Evolutionary conservation across 2,113 vertebrate genomes (phyloP).

Genomic region (Cottus gobio): DNA sequence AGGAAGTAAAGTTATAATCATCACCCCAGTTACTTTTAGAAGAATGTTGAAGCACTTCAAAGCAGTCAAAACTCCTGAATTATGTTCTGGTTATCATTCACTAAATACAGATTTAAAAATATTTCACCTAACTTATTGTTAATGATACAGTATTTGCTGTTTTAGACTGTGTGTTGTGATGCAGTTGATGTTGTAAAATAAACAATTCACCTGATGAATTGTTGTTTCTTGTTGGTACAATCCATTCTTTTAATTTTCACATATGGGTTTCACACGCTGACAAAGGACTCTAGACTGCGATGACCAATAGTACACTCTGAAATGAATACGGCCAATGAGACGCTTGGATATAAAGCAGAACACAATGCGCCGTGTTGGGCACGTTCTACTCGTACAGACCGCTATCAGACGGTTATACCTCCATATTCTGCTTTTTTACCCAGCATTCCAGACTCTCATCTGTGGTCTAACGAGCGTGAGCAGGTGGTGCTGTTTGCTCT

Average conservation of each 20-base stretch:
- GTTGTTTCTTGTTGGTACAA: conserved; percentile 56
- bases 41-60: conserved; percentile 31
- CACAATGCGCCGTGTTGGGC: too few relatives aligned
- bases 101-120: conserved; percentile 31
- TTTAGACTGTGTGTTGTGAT: conserved; percentile 63
- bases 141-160: conserved; percentile 38
- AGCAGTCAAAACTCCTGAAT: neutral
- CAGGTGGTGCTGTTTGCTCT: too few relatives aligned
- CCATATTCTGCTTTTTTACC: neutral
- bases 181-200: conserved; percentile 68
- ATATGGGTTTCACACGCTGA: neutral
- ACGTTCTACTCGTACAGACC: too few relatives aligned
- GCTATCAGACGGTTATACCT: neutral
- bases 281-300: neutral
- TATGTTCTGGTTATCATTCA: conserved; percentile 21
- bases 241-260: conserved; percentile 13
- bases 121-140: conserved; percentile 50
- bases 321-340: neutral
- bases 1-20: neutral
- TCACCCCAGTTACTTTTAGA: conserved; percentile 5
- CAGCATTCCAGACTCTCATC: too few relatives aligned
- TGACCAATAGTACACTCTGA: neutral
- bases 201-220: conserved; percentile 79
- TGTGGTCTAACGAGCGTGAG: too few relatives aligned
- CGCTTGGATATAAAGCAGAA: neutral